Percentiles rank a stretch among this genome's conserved stretches.
Conservation (phyloP, 23 tunicate species). For the Clavelina lepadiformis region DNA sequence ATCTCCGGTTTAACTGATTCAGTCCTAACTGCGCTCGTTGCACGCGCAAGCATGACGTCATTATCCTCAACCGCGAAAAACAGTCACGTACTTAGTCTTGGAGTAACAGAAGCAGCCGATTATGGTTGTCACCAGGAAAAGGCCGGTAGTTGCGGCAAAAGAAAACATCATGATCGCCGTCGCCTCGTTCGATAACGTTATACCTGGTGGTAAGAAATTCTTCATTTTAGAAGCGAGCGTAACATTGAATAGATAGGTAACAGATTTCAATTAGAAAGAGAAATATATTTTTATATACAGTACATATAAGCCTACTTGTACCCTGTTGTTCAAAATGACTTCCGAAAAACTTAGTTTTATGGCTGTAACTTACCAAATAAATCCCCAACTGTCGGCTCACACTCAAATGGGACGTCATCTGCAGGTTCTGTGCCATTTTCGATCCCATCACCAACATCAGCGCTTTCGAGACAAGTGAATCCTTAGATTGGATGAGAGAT, state of each 20-base stretch:
- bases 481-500: no score
- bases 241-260: no score
- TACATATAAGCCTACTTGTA: no score
- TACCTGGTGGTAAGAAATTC: conserved; percentile 18
- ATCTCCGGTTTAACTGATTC: not conserved
- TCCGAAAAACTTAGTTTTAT: not conserved
- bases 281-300: no score
- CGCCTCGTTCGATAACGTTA: conserved; percentile 56
- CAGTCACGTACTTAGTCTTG: conserved; percentile 33
- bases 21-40: not conserved
- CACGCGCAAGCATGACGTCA: not conserved
- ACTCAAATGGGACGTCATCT: conserved; percentile 12
- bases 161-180: conserved; percentile 59
- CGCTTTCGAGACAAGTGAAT: no score
- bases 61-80: no score
- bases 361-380: conserved; percentile 10
- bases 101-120: conserved; percentile 12
- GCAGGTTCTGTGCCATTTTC: not conserved
- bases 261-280: no score
- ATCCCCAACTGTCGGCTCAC: conserved; percentile 31
- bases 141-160: conserved; percentile 32
- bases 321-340: not conserved
- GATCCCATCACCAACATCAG: not conserved
- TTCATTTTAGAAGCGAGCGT: no score
- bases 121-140: conserved; percentile 31